These are phyloP conservation scores for Cinara cedri DNA, from an alignment of 2,888 invertebrate species.

Conservation along the genomic window DNA sequence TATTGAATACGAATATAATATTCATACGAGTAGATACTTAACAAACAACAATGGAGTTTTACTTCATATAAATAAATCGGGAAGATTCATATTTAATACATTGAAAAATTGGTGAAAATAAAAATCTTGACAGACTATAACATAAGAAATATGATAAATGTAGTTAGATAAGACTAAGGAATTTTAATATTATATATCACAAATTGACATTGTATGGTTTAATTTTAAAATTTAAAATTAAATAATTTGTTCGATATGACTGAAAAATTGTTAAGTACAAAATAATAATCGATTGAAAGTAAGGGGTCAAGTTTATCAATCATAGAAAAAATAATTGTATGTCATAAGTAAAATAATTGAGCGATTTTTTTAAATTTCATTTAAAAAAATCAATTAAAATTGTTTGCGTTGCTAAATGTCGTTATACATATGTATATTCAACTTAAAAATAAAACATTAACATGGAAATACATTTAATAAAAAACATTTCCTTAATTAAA, in stretches of 20 bases:
- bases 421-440: conserved; percentile 39
- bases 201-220: conserved; percentile 55
- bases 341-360: conserved; percentile 17
- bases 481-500: conserved; percentile 33
- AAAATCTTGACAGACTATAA: conserved; percentile 15
- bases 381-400: background rate
- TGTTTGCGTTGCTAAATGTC: conserved; percentile 17
- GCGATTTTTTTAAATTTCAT: background rate
- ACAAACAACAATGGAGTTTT: conserved; percentile 1
- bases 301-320: conserved; percentile 1
- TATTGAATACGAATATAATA: conserved; percentile 25
- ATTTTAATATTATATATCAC: conserved; percentile 41
- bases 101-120: conserved; percentile 19
- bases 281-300: background rate
- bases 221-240: conserved; percentile 32
- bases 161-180: conserved; percentile 23
- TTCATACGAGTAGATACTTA: background rate
- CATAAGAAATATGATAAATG: conserved; percentile 17
- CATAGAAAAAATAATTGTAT: background rate
- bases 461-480: conserved; percentile 40
- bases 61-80: background rate
- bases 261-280: conserved; percentile 30
- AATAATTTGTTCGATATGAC: conserved; percentile 49
- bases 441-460: conserved; percentile 38
- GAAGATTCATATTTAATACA: conserved; percentile 17